These are phyloP conservation scores for Galbula dea DNA, from an alignment of 2,113 vertebrate species.

Conservation along the genomic window DNA sequence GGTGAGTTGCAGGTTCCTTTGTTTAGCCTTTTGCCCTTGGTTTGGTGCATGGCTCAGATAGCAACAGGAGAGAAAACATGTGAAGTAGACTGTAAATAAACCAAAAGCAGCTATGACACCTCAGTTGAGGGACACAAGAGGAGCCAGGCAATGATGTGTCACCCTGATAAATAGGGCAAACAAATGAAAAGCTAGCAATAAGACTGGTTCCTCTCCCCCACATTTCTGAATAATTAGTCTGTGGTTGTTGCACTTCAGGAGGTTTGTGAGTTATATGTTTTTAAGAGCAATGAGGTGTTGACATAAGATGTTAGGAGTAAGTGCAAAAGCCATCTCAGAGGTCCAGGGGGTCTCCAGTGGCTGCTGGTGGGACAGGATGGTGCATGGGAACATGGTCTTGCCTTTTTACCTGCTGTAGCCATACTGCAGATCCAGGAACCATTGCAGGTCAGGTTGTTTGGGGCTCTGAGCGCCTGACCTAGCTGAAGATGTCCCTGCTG, in stretches of 20 bases:
- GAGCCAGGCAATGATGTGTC: not conserved
- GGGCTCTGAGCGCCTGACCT: not conserved
- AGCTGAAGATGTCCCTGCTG: not conserved
- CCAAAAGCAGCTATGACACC: not conserved
- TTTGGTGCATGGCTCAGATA: not conserved
- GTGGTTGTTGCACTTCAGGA: not conserved
- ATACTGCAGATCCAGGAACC: fast-evolving
- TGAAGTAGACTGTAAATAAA: not conserved
- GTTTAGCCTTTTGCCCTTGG: not conserved
- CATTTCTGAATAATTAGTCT: not conserved
- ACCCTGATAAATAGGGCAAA: not conserved
- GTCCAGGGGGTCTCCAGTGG: not conserved
- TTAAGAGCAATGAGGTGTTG: not conserved
- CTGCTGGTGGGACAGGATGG: not conserved
- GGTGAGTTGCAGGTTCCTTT: not conserved
- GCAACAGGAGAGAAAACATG: not conserved
- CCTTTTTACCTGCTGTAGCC: not conserved
- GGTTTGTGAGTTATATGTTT: not conserved
- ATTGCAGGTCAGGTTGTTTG: not conserved
- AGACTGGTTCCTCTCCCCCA: fast-evolving
- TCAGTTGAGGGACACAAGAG: fast-evolving
- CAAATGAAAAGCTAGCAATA: not conserved
- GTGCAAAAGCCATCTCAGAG: fast-evolving
- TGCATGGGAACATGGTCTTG: not conserved
- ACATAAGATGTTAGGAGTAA: too few species aligned